These are phyloP conservation scores for Pipra filicauda DNA, from an alignment of 2,113 vertebrate genomes.

Conservation along the genomic window DNA sequence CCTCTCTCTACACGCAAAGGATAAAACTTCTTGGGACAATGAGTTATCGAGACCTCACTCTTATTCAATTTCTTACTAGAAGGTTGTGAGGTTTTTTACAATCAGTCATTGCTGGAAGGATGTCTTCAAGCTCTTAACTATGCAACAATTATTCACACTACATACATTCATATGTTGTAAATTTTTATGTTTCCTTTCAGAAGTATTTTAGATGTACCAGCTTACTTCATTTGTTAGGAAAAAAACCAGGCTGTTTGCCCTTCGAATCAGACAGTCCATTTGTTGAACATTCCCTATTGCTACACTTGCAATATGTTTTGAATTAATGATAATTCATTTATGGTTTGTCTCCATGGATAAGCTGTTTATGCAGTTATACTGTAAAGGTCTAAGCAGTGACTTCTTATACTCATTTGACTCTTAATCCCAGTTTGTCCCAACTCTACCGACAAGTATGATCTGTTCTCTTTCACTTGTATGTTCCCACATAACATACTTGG, in stretches of 20 bases:
- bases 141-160: background rate
- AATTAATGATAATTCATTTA: background rate
- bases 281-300: background rate
- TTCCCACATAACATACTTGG: background rate
- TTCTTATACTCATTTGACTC: background rate
- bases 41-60: background rate
- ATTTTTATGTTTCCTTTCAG: background rate
- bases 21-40: background rate
- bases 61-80: background rate
- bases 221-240: background rate
- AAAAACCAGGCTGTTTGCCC: background rate
- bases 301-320: background rate
- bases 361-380: background rate
- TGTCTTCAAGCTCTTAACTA: background rate
- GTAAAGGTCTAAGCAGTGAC: background rate
- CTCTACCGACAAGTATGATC: background rate
- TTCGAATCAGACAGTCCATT: background rate
- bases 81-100: accelerated
- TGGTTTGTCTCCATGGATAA: background rate
- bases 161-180: background rate
- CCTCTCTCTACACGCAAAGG: accelerated
- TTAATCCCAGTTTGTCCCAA: background rate
- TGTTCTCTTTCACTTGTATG: background rate
- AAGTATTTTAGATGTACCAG: background rate
- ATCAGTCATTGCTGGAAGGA: background rate